A percentile compares a stretch with the other conserved stretches of the same genome.
phyloP scores from a whole-genome alignment of 2,888 invertebrate species.

The Acleris literana region DNA sequence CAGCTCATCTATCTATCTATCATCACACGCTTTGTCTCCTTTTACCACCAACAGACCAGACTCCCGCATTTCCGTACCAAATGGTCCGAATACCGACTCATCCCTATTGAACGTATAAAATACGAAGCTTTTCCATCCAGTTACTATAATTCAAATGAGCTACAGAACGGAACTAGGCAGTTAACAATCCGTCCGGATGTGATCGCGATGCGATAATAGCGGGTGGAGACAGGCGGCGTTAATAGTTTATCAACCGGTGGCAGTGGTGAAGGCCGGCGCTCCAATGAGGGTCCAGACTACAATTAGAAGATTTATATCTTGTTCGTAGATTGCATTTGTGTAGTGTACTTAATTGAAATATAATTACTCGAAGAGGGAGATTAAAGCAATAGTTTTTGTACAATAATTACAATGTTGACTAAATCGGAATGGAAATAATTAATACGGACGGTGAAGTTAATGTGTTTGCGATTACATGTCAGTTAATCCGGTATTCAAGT shows the following conservation, averaged over 20 bases:
- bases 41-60: no score
- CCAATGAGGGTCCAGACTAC: background rate
- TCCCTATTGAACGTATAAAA: background rate
- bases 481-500: no score
- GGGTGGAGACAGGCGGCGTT: constrained; percentile 36
- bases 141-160: background rate
- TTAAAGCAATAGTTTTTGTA: no score
- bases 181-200: constrained; percentile 31
- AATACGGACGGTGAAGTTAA: no score
- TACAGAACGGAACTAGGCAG: constrained; percentile 1
- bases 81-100: no score
- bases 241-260: constrained; percentile 40
- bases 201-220: constrained; percentile 40
- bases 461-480: no score
- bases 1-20: no score
- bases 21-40: no score
- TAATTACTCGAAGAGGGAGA: background rate
- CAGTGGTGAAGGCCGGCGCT: background rate
- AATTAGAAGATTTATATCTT: constrained; percentile 9
- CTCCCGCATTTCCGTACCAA: no score
- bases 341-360: background rate
- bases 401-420: background rate
- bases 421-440: background rate
- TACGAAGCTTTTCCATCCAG: background rate
- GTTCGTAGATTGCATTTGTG: constrained; percentile 2